Evolutionary conservation across 2,113 vertebrate genomes (phyloP).

Genomic region (Octodon degus): DNA sequence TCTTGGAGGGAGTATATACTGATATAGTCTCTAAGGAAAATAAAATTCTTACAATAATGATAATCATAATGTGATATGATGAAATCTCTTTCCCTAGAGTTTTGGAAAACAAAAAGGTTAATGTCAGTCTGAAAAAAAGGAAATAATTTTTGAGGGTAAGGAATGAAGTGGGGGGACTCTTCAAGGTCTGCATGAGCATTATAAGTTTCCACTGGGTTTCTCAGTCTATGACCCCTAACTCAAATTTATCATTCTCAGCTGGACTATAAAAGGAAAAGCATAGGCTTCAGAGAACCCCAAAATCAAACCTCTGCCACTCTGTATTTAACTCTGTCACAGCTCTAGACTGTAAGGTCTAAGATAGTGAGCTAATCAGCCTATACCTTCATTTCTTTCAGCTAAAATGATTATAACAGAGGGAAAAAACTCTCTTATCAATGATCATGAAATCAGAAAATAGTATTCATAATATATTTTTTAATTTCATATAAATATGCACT

Average conservation of each 20-base stretch:
- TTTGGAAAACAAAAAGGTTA: conserved; percentile 65
- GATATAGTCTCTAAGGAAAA: conserved; percentile 66
- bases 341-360: neutral
- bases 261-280: neutral
- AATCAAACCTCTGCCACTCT: neutral
- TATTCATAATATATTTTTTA: neutral
- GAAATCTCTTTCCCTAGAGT: conserved; percentile 57
- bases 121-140: neutral
- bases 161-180: neutral
- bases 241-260: neutral
- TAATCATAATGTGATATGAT: conserved; percentile 58
- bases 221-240: neutral
- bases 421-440: neutral
- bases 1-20: conserved; percentile 44
- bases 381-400: neutral
- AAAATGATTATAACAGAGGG: neutral
- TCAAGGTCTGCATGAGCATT: neutral
- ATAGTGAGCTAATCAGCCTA: neutral
- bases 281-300: neutral
- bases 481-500: conserved; percentile 15
- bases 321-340: neutral
- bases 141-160: neutral
- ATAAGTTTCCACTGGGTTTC: neutral
- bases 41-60: conserved; percentile 61
- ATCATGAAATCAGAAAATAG: conserved; percentile 26